These are phyloP conservation scores for Hirudinaria manillensis DNA, from an alignment of 2,888 invertebrate species.

Conservation along the genomic window DNA sequence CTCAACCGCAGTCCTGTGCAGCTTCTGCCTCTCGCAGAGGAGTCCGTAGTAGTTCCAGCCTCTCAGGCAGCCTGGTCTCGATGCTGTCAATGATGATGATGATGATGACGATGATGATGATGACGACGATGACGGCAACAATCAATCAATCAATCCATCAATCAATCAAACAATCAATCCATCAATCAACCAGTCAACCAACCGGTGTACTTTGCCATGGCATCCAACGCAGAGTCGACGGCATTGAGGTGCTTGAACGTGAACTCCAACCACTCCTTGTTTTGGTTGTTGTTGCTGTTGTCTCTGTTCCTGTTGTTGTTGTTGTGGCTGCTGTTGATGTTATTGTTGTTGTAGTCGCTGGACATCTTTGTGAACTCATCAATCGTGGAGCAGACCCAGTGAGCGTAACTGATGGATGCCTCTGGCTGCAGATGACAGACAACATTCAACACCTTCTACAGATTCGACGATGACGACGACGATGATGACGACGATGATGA, in stretches of 20 bases:
- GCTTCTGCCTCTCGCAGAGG: conserved; percentile 49
- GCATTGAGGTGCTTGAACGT: conserved; percentile 75
- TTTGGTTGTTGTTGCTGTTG: conserved; percentile 1
- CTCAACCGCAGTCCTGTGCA: neutral
- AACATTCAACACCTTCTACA: neutral
- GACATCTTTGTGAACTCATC: conserved; percentile 57
- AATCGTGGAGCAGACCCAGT: conserved; percentile 74
- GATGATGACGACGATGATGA: conserved; percentile 26
- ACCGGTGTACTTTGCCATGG: conserved; percentile 71
- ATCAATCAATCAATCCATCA: too few relatives aligned
- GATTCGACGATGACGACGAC: neutral
- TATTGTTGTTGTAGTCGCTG: neutral
- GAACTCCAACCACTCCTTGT: conserved; percentile 60
- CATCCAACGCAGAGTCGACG: conserved; percentile 71
- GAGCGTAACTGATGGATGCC: conserved; percentile 74
- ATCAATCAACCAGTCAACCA: conserved; percentile 36
- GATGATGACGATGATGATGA: conserved; percentile 20
- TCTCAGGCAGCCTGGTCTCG: conserved; percentile 57
- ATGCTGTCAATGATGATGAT: conserved; percentile 18
- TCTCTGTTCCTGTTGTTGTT: conserved; percentile 15
- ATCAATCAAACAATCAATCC: too few relatives aligned
- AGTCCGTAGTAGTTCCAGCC: conserved; percentile 71
- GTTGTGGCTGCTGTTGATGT: neutral
- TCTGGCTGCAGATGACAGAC: conserved; percentile 58
- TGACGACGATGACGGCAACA: neutral